These are phyloP conservation scores for Chloroclystis v-ata DNA, from an alignment of 2,888 invertebrate genomes.

Conservation along the genomic window DNA sequence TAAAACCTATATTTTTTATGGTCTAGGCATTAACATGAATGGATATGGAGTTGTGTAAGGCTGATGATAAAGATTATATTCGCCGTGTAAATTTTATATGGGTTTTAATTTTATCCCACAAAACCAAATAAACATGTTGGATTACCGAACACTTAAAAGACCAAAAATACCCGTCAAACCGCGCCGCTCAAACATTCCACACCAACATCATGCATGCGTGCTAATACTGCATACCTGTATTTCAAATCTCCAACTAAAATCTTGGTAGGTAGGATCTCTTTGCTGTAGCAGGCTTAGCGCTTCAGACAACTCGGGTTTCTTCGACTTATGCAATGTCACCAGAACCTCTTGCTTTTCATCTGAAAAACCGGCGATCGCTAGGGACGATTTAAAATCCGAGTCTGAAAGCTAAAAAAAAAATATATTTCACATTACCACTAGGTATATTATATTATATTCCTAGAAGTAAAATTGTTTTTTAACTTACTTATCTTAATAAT, in stretches of 20 bases:
- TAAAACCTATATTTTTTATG: no score
- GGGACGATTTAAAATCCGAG: slow-evolving; percentile 62
- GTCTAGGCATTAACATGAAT: no score
- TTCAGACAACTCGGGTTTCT: slow-evolving; percentile 73
- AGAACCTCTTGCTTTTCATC: slow-evolving; percentile 79
- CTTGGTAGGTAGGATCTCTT: slow-evolving; percentile 59
- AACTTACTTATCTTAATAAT: neutral
- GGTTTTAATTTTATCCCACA: no score
- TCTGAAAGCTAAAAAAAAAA: slow-evolving; percentile 51
- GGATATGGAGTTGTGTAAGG: no score
- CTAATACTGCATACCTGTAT: slow-evolving; percentile 47
- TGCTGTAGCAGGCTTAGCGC: slow-evolving; percentile 67
- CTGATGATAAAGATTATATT: no score
- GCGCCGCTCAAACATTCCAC: no score
- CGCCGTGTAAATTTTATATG: no score
- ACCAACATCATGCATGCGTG: neutral
- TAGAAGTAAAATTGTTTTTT: neutral
- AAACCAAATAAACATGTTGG: no score
- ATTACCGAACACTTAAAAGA: no score
- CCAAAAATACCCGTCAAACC: no score
- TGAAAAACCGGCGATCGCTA: slow-evolving; percentile 77
- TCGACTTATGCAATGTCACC: slow-evolving; percentile 78
- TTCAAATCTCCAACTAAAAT: slow-evolving; percentile 69
- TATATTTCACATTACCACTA: neutral
- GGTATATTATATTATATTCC: no score